Evolutionary conservation across 2,888 invertebrate genomes (phyloP).

Genomic region (Zaprionus obscuricornis): DNA sequence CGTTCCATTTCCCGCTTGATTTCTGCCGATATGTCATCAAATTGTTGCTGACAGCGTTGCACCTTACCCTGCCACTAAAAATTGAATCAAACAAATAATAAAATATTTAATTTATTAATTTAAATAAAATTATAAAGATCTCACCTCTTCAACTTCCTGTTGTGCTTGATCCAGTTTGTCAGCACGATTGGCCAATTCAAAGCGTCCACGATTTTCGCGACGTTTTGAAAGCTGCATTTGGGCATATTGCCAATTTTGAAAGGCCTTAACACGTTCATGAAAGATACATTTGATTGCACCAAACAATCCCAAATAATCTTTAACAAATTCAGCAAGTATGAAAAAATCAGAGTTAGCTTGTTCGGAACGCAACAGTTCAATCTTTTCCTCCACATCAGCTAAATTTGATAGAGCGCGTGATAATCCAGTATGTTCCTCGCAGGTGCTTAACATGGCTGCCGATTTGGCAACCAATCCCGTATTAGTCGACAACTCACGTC

Average conservation of each 20-base stretch:
- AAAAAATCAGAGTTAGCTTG: conserved; percentile 98
- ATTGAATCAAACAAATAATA: background rate
- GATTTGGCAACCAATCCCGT: conserved; percentile 94
- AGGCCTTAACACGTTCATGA: conserved; percentile 89
- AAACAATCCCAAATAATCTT: conserved; percentile 96
- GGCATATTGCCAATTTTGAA: conserved; percentile 99
- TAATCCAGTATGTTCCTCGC: conserved; percentile 96
- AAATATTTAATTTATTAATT: background rate
- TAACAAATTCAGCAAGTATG: conserved; percentile 95
- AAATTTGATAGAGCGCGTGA: conserved; percentile 95
- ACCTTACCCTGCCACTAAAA: conserved; percentile 96
- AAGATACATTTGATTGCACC: conserved; percentile 93
- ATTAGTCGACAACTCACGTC: conserved; percentile 91
- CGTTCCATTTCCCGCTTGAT: conserved; percentile 97
- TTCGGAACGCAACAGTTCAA: conserved; percentile 93
- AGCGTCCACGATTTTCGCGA: conserved; percentile 95
- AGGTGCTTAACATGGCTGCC: conserved; percentile 94
- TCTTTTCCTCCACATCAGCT: conserved; percentile 92
- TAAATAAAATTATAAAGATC: background rate
- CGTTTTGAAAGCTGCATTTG: conserved; percentile 97
- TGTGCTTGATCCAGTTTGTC: conserved; percentile 95
- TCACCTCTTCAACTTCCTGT: conserved; percentile 96
- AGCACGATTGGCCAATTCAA: conserved; percentile 93
- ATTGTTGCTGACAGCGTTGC: conserved; percentile 97
- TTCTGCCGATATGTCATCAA: conserved; percentile 96